These are phyloP conservation scores for Gymnocypris eckloni DNA, from an alignment of 2,797 vertebrate species.

Conservation along the genomic window DNA sequence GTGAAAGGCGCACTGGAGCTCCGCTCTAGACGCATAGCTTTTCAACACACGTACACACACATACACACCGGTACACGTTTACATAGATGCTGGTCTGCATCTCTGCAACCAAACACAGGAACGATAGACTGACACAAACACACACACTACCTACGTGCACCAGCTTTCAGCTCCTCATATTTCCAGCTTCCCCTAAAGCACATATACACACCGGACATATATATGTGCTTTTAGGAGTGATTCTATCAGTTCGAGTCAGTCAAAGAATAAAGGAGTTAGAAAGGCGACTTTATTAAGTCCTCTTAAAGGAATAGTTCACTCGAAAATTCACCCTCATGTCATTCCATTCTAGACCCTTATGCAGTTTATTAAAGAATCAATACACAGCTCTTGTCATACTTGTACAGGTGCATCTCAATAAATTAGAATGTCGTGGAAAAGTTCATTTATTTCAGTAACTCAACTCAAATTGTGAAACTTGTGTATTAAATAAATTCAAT, in stretches of 20 bases:
- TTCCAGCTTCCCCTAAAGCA: constrained; percentile 71
- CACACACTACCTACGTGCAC: constrained; percentile 13
- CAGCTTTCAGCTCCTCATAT: constrained; percentile 69
- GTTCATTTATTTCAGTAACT: no score
- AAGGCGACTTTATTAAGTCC: constrained; percentile 6
- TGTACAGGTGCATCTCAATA: no score
- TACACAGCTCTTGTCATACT: background rate
- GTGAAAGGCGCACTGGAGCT: constrained; percentile 72
- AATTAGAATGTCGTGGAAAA: no score
- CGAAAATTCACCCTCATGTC: background rate
- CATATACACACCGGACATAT: constrained; percentile 69
- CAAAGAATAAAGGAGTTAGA: constrained; percentile 27
- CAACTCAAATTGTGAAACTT: no score
- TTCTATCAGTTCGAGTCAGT: constrained; percentile 37
- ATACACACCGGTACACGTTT: constrained; percentile 62
- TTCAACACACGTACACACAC: constrained; percentile 77
- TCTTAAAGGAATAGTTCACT: constrained; percentile 9
- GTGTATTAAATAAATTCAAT: no score
- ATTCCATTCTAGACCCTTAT: background rate
- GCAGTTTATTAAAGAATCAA: background rate
- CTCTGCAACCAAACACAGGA: constrained; percentile 47
- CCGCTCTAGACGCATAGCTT: constrained; percentile 72
- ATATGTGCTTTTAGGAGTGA: constrained; percentile 38
- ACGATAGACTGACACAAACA: constrained; percentile 53
- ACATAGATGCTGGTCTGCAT: constrained; percentile 50